A percentile compares a stretch with the other conserved stretches of the same genome.
Evolutionary conservation across 1,140 invertebrate genomes (phyloP).

Genomic region (Coptotermes formosanus): DNA sequence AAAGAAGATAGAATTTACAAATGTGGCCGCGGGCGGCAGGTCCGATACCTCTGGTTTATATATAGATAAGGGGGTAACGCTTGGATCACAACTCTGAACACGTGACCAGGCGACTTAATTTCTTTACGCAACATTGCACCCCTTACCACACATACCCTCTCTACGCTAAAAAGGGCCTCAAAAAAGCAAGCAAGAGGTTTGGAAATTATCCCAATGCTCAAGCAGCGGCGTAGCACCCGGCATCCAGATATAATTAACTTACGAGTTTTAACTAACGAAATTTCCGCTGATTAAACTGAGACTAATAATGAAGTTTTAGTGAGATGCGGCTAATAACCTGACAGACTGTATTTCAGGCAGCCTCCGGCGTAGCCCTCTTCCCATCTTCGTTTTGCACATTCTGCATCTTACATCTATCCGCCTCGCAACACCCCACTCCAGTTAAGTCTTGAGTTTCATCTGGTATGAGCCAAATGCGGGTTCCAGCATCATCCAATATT

Average conservation of each 20-base stretch:
- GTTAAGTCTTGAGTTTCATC: background rate
- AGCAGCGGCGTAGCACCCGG: background rate
- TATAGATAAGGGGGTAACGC: too few relatives aligned
- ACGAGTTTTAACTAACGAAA: slow-evolving; percentile 4
- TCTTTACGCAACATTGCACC: too few relatives aligned
- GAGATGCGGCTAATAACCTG: background rate
- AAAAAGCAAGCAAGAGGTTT: background rate
- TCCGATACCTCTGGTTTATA: too few relatives aligned
- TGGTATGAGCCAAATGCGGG: background rate
- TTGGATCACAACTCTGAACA: too few relatives aligned
- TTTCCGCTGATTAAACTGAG: background rate
- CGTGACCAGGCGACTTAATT: too few relatives aligned
- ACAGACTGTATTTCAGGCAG: background rate
- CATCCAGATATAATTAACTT: background rate
- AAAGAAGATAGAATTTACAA: too few relatives aligned
- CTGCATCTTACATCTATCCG: background rate
- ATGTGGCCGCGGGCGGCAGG: too few relatives aligned
- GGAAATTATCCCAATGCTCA: background rate
- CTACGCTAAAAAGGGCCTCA: too few relatives aligned
- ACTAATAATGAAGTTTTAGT: slow-evolving; percentile 3
- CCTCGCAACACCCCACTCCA: background rate
- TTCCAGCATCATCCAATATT: background rate
- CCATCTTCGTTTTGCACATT: too few relatives aligned
- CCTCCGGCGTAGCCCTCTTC: background rate
- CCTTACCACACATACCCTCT: too few relatives aligned